These are phyloP conservation scores for Pseudoips prasinana DNA, from an alignment of 2,888 invertebrate genomes.

Conservation along the genomic window DNA sequence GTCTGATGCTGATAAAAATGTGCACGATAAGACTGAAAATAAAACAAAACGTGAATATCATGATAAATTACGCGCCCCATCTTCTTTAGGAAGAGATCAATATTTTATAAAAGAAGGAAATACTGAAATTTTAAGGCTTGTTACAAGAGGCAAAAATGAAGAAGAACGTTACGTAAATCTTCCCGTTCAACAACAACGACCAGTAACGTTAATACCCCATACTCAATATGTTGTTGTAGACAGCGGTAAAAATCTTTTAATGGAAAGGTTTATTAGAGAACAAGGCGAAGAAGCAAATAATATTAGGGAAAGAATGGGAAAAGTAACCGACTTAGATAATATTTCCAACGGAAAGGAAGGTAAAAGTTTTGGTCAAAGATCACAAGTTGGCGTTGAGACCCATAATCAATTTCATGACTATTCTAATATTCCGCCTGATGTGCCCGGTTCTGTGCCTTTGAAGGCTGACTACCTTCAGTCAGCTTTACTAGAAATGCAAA, in stretches of 20 bases:
- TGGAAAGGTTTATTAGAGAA: slow-evolving; percentile 92
- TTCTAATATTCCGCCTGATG: slow-evolving; percentile 56
- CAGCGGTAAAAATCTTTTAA: slow-evolving; percentile 91
- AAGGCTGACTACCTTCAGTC: slow-evolving; percentile 68
- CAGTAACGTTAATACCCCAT: slow-evolving; percentile 79
- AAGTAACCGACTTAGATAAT: slow-evolving; percentile 68
- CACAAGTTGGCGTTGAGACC: slow-evolving; percentile 51
- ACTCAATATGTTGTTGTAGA: slow-evolving; percentile 85
- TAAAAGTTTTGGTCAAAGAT: slow-evolving; percentile 72
- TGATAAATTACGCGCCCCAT: slow-evolving; percentile 56
- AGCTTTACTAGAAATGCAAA: slow-evolving; percentile 73
- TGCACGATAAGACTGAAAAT: slow-evolving; percentile 53
- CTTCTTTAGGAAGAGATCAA: slow-evolving; percentile 83
- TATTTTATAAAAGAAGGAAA: slow-evolving; percentile 92
- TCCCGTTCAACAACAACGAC: slow-evolving; percentile 75
- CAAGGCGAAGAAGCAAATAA: slow-evolving; percentile 85
- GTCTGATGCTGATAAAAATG: slow-evolving; percentile 55
- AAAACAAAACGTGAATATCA: slow-evolving; percentile 53
- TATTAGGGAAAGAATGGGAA: slow-evolving; percentile 76
- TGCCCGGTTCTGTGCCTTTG: slow-evolving; percentile 68
- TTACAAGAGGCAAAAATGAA: slow-evolving; percentile 87
- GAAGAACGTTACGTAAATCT: slow-evolving; percentile 84
- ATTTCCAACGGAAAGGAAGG: slow-evolving; percentile 76
- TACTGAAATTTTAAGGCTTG: slow-evolving; percentile 90
- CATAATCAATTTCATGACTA: slow-evolving; percentile 61